Evolutionary conservation across 2,113 vertebrate species (phyloP).

Genomic region (Neodon shergylaensis): DNA sequence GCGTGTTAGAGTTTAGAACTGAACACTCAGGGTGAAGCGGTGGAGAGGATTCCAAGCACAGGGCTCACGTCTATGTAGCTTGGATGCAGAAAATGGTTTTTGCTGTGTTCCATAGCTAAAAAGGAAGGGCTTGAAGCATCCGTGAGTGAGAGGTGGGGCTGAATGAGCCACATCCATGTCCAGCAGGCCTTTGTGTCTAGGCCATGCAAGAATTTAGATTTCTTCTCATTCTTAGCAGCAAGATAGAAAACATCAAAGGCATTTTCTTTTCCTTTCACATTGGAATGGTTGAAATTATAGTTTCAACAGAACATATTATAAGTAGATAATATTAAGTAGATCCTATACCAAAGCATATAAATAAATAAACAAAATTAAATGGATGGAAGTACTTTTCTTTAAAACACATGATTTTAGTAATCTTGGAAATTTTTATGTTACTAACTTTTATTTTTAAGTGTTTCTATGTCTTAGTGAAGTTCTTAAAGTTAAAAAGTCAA

Average conservation of each 20-base stretch:
- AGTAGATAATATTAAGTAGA: not conserved
- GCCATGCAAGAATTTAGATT: not conserved
- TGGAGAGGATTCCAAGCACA: not conserved
- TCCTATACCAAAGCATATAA: not conserved
- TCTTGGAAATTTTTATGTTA: not conserved
- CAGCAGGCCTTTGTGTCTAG: not conserved
- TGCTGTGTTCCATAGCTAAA: not conserved
- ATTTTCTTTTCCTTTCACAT: not conserved
- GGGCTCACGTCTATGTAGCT: not conserved
- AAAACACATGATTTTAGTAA: constrained; percentile 8
- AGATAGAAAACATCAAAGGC: not conserved
- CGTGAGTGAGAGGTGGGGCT: not conserved
- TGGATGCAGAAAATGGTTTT: not conserved
- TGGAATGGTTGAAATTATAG: constrained; percentile 19
- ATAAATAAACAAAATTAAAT: not conserved
- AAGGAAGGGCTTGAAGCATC: not conserved
- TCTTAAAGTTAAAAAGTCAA: constrained; percentile 34
- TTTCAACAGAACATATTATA: not conserved
- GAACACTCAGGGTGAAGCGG: not conserved
- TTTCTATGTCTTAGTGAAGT: constrained; percentile 3
- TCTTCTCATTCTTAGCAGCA: not conserved
- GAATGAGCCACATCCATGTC: not conserved
- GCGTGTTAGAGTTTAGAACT: not conserved
- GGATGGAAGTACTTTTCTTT: constrained; percentile 19
- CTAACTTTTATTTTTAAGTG: constrained; percentile 49